These are phyloP conservation scores for Cygnus atratus DNA, from an alignment of 2,113 vertebrate genomes.

Conservation along the genomic window DNA sequence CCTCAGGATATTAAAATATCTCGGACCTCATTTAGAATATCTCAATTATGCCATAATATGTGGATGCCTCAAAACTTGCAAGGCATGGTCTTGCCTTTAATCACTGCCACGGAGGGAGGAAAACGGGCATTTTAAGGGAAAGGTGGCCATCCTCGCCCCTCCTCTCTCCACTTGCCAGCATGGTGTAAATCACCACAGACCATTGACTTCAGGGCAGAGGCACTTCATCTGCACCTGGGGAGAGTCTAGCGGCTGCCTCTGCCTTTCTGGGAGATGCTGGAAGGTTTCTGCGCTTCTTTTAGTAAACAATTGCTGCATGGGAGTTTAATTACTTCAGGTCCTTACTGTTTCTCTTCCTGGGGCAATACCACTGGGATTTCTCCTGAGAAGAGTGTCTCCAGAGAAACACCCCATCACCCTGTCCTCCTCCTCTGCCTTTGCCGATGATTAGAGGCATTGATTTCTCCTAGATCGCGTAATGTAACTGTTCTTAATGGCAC, in stretches of 20 bases:
- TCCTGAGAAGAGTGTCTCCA: conserved; percentile 18
- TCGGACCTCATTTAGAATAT: conserved; percentile 59
- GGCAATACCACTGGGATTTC: conserved; percentile 8
- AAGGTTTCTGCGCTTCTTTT: neutral
- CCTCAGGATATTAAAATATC: conserved; percentile 60
- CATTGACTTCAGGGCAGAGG: neutral
- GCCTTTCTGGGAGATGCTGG: neutral
- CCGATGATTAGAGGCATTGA: conserved; percentile 69
- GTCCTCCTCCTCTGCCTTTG: conserved; percentile 27
- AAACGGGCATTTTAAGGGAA: conserved; percentile 42
- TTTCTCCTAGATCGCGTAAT: conserved; percentile 65
- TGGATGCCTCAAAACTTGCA: conserved; percentile 66
- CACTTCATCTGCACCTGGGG: neutral
- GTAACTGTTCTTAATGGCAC: conserved; percentile 71
- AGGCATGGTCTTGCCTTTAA: conserved; percentile 30
- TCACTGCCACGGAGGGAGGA: neutral
- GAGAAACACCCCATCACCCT: conserved; percentile 33
- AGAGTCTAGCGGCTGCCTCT: neutral
- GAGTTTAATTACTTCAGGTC: conserved; percentile 40
- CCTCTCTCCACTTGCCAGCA: neutral
- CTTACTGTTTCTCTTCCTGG: conserved; percentile 8
- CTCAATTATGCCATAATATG: conserved; percentile 39
- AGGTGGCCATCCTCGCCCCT: neutral
- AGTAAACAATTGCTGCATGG: conserved; percentile 30
- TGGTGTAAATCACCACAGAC: neutral